Evolutionary conservation across 35 echinoderm and acorn worm genomes (phyloP).

Genomic region (Nesometra sesokonis): DNA sequence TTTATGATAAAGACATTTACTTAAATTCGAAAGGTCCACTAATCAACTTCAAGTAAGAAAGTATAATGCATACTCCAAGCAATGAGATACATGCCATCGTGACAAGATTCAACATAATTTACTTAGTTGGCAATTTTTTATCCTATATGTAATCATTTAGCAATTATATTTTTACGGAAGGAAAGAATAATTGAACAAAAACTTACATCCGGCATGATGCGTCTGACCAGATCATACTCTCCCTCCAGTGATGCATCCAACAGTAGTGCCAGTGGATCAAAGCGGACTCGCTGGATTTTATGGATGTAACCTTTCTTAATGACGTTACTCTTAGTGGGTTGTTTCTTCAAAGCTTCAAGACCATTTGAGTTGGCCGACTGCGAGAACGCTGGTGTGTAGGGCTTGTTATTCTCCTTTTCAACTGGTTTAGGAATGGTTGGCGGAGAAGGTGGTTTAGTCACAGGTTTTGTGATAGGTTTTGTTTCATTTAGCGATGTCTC

Average conservation of each 20-base stretch:
- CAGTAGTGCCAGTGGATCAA: constrained; percentile 90
- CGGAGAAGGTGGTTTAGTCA: not conserved
- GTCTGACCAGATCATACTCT: constrained; percentile 85
- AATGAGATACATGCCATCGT: no score
- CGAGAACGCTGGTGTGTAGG: constrained; percentile 62
- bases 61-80: no score
- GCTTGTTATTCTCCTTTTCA: constrained; percentile 19
- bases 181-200: not conserved
- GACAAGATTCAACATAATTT: no score
- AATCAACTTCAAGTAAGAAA: no score
- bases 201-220: constrained; percentile 90
- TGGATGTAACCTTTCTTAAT: not conserved
- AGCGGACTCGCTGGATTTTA: constrained; percentile 46
- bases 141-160: no score
- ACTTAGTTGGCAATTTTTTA: no score
- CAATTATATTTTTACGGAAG: no score
- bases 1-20: no score
- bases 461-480: not conserved
- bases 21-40: no score
- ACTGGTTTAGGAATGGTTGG: not conserved
- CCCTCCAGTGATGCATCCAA: constrained; percentile 94
- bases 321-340: not conserved
- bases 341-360: constrained; percentile 9
- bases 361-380: constrained; percentile 42
- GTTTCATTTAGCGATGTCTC: not conserved